These are phyloP conservation scores for Urophycis tenuis DNA, from an alignment of 2,797 vertebrate species.

Conservation along the genomic window DNA sequence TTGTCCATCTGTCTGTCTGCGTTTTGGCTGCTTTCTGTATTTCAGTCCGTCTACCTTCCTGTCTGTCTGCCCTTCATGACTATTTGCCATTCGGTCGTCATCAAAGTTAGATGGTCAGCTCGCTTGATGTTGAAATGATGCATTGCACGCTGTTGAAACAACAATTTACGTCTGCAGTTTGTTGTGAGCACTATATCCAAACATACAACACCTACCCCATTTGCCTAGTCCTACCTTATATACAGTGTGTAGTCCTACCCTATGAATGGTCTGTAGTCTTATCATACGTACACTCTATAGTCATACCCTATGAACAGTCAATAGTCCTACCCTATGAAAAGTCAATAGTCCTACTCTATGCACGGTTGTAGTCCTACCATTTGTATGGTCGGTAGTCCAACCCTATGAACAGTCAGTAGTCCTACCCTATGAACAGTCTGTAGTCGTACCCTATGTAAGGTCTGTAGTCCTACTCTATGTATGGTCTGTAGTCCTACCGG, in stretches of 20 bases:
- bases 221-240: neutral
- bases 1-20: slow-evolving; percentile 19
- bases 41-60: slow-evolving; percentile 6
- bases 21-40: slow-evolving; percentile 4
- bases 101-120: neutral
- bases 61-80: neutral
- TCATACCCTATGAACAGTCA: neutral
- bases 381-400: too few species aligned
- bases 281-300: neutral
- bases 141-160: neutral
- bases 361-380: neutral
- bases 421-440: neutral
- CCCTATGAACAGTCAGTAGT: neutral
- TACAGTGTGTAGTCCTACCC: neutral
- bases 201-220: neutral
- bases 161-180: neutral
- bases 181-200: neutral
- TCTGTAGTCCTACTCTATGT: neutral
- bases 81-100: neutral
- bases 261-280: neutral
- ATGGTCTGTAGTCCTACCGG: neutral
- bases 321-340: neutral
- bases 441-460: neutral
- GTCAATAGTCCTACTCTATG: neutral
- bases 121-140: neutral